Evolutionary conservation across 2,888 invertebrate genomes (phyloP), one percentile per base, ranked within the genome.

Genomic region (Andrena camellia): DNA sequence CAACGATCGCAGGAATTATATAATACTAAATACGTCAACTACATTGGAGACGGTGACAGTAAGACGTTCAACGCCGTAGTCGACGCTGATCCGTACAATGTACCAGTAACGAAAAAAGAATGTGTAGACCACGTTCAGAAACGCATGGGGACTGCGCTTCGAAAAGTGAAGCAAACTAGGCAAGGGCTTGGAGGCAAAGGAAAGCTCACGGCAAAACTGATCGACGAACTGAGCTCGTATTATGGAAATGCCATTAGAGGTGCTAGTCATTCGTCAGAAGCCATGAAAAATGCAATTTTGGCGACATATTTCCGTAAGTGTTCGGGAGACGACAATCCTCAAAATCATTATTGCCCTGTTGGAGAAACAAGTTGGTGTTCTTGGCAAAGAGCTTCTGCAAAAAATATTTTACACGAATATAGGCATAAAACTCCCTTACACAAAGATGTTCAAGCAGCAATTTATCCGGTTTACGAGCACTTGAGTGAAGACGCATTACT

Each of bases 241-340:
- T 91, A 90, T 78, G 90, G 89, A 13, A 48, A 48, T 17, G 48
- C 13, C 48, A 42, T 42, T 42, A 42, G 42, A 42, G 42, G 42
- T 8, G 10, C 62, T 86, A 42, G 91, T 89, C 2, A 90, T 91
- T 33, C 81, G 89, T 33, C 75, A 85, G 31, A 86, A 90, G 48
- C 48, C 17, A 48, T 48, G 48, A 48, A 3, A 48, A 48, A 13
- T 48, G 48, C 48, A 17, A 81, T 91, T 42, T 91, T 89, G 89
- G 87, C 88, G 7, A 81, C 78, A 1, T 88, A 79, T 35, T 84
- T 76, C 52, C 87, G 88, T 71, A 83, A 83, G 71, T 26, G 35
- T 20, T 90, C 88, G 17, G 83, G 88, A 0, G 76, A 88, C 72
- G 82, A 87, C 23, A 72, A 82, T 13, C 86, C 89, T 33, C 71